Evolutionary conservation across 2,797 vertebrate genomes (phyloP).

Genomic region (Bradypodion pumilum): DNA sequence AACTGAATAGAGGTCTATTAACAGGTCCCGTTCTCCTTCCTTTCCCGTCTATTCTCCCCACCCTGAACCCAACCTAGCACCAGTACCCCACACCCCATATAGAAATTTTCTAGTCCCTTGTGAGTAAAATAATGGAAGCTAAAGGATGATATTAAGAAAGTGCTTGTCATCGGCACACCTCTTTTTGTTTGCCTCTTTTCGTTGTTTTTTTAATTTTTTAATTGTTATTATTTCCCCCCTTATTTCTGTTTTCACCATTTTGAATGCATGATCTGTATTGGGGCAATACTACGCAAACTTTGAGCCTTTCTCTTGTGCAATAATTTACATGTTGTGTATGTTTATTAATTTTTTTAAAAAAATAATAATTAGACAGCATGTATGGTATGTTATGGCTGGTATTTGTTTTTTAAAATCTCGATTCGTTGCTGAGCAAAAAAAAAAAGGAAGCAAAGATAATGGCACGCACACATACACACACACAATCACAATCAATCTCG

Average conservation of each 20-base stretch:
- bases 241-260: conserved; percentile 88
- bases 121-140: conserved; percentile 88
- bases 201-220: conserved; percentile 3
- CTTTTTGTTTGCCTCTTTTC: conserved; percentile 78
- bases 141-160: conserved; percentile 86
- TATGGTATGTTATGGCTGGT: conserved; percentile 99
- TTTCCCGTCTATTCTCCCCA: conserved; percentile 56
- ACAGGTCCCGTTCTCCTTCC: conserved; percentile 64
- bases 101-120: conserved; percentile 93
- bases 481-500: too few species aligned
- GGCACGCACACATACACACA: neutral
- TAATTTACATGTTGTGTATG: conserved; percentile 99
- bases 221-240: conserved; percentile 45
- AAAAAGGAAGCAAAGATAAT: neutral
- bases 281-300: conserved; percentile 99
- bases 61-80: neutral
- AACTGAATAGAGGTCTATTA: conserved; percentile 97
- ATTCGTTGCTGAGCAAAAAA: conserved; percentile 97
- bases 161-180: conserved; percentile 98
- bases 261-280: conserved; percentile 99
- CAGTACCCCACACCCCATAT: conserved; percentile 76
- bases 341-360: conserved; percentile 80
- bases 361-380: conserved; percentile 91
- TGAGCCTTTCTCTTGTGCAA: conserved; percentile 99
- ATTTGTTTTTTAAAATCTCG: conserved; percentile 79